Evolutionary conservation across 1,140 invertebrate genomes (phyloP), one percentile per base, ranked within the genome.

Genomic region (Penaeus japonicus): DNA sequence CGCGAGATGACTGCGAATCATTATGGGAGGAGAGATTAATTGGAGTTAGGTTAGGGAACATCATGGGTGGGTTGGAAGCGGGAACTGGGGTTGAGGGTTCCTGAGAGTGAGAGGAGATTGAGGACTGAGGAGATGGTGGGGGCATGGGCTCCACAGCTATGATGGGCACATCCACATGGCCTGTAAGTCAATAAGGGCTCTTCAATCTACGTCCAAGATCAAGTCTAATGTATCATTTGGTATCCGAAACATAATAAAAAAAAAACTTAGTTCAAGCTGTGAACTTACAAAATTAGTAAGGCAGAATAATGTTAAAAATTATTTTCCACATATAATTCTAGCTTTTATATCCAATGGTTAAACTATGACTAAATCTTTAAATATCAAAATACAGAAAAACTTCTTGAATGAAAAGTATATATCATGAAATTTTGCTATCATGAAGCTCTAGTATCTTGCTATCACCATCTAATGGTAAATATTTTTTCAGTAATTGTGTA

Each of bases 121-220:
- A 78, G 80, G 80, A 81, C 32, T 86, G 18, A 39, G 86, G 86
- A 30, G 80, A 77, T 77, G 87, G 87, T 77, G 85, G 59, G 53
- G 86, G 86, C 27, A 57, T 15, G 27, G 80, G 87, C 80, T 83
- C 87, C 87, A 88, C 32, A 53, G 87, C 79, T 83, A 83, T 88
- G 81, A 81, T 39, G 87, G 87, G 87, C 80, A 88, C 87, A 77
- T 83, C 87, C 62, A 73, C 55, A 84, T 20, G 83, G 80, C 87
- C 87, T 88, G 87, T 65, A 88, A 88, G 87, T 88, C 54, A 83
- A 88, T 84, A 88, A 83, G 79, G 59, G 17, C 78, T 78, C 79
- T 87, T 87, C 86, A 87, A 87, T 87, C 79, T 87, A 27, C 57
- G 54, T n/a, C 62, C 62, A 70, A 4, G 70, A 35, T 77, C 57